These are phyloP conservation scores for Antigone vipio DNA, from an alignment of 2,113 vertebrate species.

Conservation along the genomic window DNA sequence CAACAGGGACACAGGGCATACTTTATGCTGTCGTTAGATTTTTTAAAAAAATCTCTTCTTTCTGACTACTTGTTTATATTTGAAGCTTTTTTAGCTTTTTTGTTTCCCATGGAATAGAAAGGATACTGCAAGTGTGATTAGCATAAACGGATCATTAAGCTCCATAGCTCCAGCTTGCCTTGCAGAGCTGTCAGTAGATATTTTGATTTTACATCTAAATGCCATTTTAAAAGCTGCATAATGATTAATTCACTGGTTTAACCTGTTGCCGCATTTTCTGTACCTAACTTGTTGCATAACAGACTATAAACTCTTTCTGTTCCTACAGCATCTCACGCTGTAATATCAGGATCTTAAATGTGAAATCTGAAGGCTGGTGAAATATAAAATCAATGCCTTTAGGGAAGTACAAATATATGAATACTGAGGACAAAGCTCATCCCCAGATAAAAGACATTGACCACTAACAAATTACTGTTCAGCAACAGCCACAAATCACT, in stretches of 20 bases:
- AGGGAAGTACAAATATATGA: background rate
- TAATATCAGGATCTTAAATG: background rate
- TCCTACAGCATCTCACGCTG: background rate
- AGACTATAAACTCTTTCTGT: background rate
- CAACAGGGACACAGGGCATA: background rate
- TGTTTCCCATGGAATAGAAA: background rate
- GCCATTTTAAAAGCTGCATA: background rate
- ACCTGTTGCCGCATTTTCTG: background rate
- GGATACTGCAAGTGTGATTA: background rate
- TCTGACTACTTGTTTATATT: background rate
- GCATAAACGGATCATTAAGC: background rate
- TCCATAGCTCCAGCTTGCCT: background rate
- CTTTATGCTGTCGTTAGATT: background rate
- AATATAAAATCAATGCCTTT: background rate
- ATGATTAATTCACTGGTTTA: background rate
- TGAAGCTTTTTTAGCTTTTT: background rate
- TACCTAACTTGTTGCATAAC: background rate
- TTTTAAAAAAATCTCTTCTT: background rate
- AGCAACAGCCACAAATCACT: background rate
- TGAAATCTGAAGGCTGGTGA: background rate
- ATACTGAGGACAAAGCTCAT: background rate
- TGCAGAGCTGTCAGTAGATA: background rate
- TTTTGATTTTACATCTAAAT: background rate
- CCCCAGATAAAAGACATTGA: background rate
- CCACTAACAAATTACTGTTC: background rate